Evolutionary conservation across 1,140 invertebrate species (phyloP), one percentile per base, ranked within the genome.

Genomic region (Drosophila leontia): DNA sequence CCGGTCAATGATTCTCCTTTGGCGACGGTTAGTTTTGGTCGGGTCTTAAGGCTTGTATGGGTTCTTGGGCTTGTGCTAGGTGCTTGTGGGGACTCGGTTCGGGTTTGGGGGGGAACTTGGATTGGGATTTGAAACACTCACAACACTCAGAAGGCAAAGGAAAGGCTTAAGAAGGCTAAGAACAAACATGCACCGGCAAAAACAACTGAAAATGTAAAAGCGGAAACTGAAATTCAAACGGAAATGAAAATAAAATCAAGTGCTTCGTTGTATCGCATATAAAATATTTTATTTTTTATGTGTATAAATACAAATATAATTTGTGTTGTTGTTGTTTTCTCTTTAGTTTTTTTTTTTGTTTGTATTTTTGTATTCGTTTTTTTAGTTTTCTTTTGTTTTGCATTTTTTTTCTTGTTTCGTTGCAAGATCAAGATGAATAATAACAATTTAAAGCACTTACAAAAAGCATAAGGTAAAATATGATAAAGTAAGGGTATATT

Each of bases 271-370:
- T 72, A 75, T 78, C 63, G 72, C 67, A 83, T 88, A 77, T 80
- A 83, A 86, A 87, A 87, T 83, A 42, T 80, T 86, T 76, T 80
- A 64, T 84, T 84, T 76, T 82, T 51, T 60, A 63, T 82, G 62
- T 82, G 62, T 86, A 79, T 87, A 86, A 87, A 87, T 87, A 87
- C 71, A 82, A 82, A 80, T 87, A 82, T 87, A 87, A 79, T 83
- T 86, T 87, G 75, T 87, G 79, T 79, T 75, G 57, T 45, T 64
- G 19, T 37, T 62, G 41, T 42, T 44, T 39, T 67, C 50, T 34
- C 51, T 55, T 55, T 37, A 35, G 34, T 53, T 53, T 59, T 53
- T 67, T 53, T 67, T 51, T 55, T 50, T 19, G 55, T 67, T 53
- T 60, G 26, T 26, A 26, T 26, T 26, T 26, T 6, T 56, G 65